Evolutionary conservation across 2,797 vertebrate genomes (phyloP).

Genomic region (Oreochromis grahami): DNA sequence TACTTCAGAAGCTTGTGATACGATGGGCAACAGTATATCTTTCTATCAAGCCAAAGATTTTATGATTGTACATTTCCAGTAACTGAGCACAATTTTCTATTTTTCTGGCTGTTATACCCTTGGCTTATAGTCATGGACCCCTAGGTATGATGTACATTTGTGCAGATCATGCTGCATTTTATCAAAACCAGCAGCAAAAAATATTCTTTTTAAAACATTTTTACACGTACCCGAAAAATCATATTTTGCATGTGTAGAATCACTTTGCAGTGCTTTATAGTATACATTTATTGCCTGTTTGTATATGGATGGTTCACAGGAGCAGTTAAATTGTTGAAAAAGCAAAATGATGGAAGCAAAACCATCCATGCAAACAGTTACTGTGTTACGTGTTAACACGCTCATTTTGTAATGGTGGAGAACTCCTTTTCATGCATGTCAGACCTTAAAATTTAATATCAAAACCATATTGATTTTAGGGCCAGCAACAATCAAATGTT

Average conservation of each 20-base stretch:
- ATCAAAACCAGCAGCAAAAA: not conserved
- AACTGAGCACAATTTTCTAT: not conserved
- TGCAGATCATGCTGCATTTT: fast-evolving
- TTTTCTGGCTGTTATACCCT: not conserved
- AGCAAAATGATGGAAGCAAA: not conserved
- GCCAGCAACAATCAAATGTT: not conserved
- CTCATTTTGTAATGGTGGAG: not conserved
- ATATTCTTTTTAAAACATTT: fast-evolving
- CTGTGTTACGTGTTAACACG: not conserved
- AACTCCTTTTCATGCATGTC: not conserved
- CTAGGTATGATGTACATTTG: not conserved
- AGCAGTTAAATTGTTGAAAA: not conserved
- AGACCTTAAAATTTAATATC: not conserved
- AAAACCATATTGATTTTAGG: not conserved
- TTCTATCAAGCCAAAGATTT: not conserved
- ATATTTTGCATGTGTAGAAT: not conserved
- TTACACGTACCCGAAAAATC: not conserved
- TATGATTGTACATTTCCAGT: not conserved
- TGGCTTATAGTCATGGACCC: not conserved
- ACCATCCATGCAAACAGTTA: not conserved
- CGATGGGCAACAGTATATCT: not conserved
- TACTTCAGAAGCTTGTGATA: not conserved
- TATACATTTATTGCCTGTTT: not conserved
- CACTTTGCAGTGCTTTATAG: not conserved
- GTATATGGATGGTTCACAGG: fast-evolving